Base-by-base conservation (phyloP, 2,888 invertebrate genomes). In the Steinernema carpocapsae region DNA sequence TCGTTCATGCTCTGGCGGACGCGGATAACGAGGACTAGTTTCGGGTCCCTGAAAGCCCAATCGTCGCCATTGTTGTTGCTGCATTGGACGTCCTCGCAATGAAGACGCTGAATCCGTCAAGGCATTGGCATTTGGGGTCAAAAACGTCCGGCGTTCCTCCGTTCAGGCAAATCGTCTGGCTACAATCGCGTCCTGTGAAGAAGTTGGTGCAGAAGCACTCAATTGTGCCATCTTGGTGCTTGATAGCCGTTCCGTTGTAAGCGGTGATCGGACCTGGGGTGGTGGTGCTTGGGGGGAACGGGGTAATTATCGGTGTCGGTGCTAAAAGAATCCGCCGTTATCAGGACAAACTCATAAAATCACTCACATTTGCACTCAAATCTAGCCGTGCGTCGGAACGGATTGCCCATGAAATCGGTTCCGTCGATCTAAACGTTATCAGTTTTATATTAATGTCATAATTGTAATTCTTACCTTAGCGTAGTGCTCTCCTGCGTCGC, bases 191-290 rank as follows among this genome's bases (percentile, higher is more conserved):
- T 71, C 84, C 84, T 10, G 76, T 77, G 74, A 76, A 82, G 17
- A 80, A 76, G 56, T 80, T 80, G 0, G 79, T 48, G 46, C 84
- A 84, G 81, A 82, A 83, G 73, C 84, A 84, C 52, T 75, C 76
- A 10, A 76, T 71, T 10, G 72, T 71, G 26, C 75, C 74, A 24
- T 75, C 73, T 26, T 26, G 64, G 19, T 74, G 72, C 29, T 71
- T 75, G 24, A 82, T 52, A 26, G 77, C 74, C 12, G 76, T 76
- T 75, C 82, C 82, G 4, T 76, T 75, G 73, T 80, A 81, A 1
- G 29, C 26, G 1, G 76, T 74, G 43, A 77, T 10, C 29, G 17
- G 24, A 17, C 6, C 2, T 7, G 29, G 4, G 12, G 32, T 4
- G 14, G 73, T 32, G 17, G 64, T 22, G 32, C 29, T 32, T 29